Evolutionary conservation across 1,140 invertebrate genomes (phyloP).

Genomic region (Aradophagus sp.): DNA sequence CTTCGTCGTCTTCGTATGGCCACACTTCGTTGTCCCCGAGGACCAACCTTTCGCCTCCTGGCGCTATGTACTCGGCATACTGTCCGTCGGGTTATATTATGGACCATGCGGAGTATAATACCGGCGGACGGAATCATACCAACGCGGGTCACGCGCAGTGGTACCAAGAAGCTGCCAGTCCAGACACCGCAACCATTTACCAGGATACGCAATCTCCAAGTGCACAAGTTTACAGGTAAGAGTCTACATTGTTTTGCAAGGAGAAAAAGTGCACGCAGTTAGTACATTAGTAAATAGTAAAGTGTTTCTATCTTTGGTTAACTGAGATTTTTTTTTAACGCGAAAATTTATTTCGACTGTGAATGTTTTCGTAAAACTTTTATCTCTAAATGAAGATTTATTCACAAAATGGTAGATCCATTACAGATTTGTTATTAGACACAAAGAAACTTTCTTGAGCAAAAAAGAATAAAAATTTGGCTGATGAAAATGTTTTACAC

Average conservation of each 20-base stretch:
- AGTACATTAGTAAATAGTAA: too few relatives aligned
- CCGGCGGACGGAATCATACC: conserved; percentile 62
- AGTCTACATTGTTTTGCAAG: not conserved
- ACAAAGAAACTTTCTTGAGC: too few relatives aligned
- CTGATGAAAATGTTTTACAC: too few relatives aligned
- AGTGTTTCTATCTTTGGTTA: too few relatives aligned
- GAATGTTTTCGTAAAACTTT: too few relatives aligned
- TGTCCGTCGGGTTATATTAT: conserved; percentile 74
- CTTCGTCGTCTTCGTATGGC: conserved; percentile 78
- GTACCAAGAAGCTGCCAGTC: conserved; percentile 71
- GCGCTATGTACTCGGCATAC: conserved; percentile 75
- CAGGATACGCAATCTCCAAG: conserved; percentile 72
- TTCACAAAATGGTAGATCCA: too few relatives aligned
- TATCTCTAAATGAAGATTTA: too few relatives aligned
- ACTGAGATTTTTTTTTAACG: too few relatives aligned
- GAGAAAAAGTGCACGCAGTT: too few relatives aligned
- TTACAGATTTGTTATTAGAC: too few relatives aligned
- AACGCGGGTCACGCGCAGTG: conserved; percentile 66
- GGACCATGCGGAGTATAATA: conserved; percentile 72
- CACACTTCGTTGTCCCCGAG: conserved; percentile 68
- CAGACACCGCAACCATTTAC: conserved; percentile 69
- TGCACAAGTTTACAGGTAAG: conserved; percentile 71
- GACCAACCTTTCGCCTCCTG: conserved; percentile 74
- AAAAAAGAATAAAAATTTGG: too few relatives aligned
- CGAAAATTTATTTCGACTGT: too few relatives aligned